These are phyloP conservation scores for Phrynocephalus vlangalii DNA, from an alignment of 2,797 vertebrate species.

Conservation along the genomic window DNA sequence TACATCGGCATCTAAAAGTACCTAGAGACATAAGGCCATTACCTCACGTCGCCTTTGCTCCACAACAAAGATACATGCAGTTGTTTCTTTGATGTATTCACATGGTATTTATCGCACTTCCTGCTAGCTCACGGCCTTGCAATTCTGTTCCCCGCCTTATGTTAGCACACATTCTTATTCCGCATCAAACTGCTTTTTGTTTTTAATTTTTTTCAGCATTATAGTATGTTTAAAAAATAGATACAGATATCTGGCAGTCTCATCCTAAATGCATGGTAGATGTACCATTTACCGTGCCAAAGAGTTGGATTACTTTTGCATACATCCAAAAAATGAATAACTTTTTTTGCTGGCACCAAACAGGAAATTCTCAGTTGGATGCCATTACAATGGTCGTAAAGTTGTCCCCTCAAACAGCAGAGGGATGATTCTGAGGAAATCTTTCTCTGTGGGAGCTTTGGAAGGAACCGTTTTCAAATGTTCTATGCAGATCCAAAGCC, in stretches of 20 bases:
- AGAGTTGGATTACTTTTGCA: background rate
- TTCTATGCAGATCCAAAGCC: background rate
- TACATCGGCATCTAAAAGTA: background rate
- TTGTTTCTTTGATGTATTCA: too few relatives aligned
- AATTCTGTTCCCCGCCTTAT: too few relatives aligned
- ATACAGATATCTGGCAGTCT: background rate
- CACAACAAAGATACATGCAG: too few relatives aligned
- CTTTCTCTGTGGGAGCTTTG: background rate
- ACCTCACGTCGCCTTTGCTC: too few relatives aligned
- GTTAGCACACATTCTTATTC: too few relatives aligned
- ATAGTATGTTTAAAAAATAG: too few relatives aligned
- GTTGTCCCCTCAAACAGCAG: background rate
- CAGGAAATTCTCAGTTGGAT: background rate
- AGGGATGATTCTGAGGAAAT: conserved; percentile 20
- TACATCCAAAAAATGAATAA: background rate
- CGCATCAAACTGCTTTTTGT: too few relatives aligned
- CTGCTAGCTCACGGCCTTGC: too few relatives aligned
- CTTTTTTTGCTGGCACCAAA: background rate
- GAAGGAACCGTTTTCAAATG: background rate
- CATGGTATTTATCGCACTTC: too few relatives aligned
- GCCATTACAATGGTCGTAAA: conserved; percentile 9
- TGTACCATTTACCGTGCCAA: too few relatives aligned
- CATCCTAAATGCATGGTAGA: too few relatives aligned
- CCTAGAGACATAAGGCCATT: background rate
- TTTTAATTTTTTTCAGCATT: too few relatives aligned